A percentile compares a stretch with the other conserved stretches of the same genome.
These are phyloP conservation scores for Ophonus ardosiacus DNA, from an alignment of 2,888 invertebrate species.

Conservation along the genomic window DNA sequence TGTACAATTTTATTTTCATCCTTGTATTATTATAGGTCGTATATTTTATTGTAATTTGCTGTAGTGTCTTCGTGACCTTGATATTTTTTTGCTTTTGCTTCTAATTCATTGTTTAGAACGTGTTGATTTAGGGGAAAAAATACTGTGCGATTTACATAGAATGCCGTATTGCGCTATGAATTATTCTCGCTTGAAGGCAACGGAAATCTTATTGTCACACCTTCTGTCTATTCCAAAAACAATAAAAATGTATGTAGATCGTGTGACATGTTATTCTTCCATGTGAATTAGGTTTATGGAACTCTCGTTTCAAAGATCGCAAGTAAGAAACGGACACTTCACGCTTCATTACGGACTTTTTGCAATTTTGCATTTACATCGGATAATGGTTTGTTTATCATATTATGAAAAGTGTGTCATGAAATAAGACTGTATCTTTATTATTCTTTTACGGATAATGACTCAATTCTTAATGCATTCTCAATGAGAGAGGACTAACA, in stretches of 20 bases:
- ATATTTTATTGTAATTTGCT: too few species aligned
- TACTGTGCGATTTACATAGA: neutral
- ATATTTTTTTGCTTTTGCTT: neutral
- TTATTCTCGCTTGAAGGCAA: slow-evolving; percentile 8
- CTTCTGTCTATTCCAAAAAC: neutral
- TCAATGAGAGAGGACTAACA: too few species aligned
- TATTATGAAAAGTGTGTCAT: neutral
- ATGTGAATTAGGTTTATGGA: slow-evolving; percentile 31
- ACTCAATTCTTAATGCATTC: neutral
- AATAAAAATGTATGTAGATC: slow-evolving; percentile 36
- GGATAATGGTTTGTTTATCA: neutral
- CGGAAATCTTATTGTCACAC: slow-evolving; percentile 37
- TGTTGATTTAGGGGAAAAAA: neutral
- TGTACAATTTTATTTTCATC: too few species aligned
- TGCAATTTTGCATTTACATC: slow-evolving; percentile 11
- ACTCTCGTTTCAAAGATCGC: neutral
- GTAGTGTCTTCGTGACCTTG: neutral
- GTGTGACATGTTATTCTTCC: slow-evolving; percentile 15
- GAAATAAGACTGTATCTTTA: neutral
- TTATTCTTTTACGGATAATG: neutral
- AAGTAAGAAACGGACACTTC: neutral
- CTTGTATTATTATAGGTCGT: too few species aligned
- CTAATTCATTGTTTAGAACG: neutral
- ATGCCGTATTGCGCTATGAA: slow-evolving; percentile 24
- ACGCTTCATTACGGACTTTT: slow-evolving; percentile 28